Evolutionary conservation across 2,888 invertebrate species (phyloP).

Genomic region (Drosophila falleni): DNA sequence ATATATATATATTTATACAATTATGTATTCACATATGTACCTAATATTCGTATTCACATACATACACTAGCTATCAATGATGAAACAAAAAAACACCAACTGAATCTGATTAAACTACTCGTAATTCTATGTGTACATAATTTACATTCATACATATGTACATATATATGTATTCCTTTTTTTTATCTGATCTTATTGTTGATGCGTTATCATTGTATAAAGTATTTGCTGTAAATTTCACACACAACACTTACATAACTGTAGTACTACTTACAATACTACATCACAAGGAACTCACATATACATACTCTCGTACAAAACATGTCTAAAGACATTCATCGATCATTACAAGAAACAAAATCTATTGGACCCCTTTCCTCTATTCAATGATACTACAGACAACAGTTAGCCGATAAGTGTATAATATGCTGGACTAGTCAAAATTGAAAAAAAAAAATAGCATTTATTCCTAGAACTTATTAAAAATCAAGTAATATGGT

Average conservation of each 20-base stretch:
- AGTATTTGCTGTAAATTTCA: constrained; percentile 83
- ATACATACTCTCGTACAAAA: constrained; percentile 14
- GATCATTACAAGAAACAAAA: neutral
- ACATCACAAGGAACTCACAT: constrained; percentile 1
- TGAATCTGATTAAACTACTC: constrained; percentile 16
- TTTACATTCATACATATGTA: constrained; percentile 20
- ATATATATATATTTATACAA: constrained; percentile 6
- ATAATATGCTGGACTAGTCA: neutral
- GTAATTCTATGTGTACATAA: constrained; percentile 34
- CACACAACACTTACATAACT: constrained; percentile 23
- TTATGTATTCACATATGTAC: constrained; percentile 12
- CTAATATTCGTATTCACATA: constrained; percentile 7
- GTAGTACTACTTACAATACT: neutral
- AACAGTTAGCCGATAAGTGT: neutral
- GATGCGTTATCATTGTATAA: constrained; percentile 60
- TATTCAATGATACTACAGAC: neutral
- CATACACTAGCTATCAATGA: constrained; percentile 36
- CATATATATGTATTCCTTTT: constrained; percentile 22
- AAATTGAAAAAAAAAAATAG: too few species aligned
- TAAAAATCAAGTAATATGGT: too few species aligned
- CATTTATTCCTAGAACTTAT: too few species aligned
- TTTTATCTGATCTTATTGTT: constrained; percentile 33
- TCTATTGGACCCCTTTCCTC: neutral
- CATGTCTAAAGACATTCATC: neutral
- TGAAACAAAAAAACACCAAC: constrained; percentile 1